Evolutionary conservation across 2,797 vertebrate species (phyloP), one percentile per base, ranked within the genome.

Genomic region (Chelon auratus): DNA sequence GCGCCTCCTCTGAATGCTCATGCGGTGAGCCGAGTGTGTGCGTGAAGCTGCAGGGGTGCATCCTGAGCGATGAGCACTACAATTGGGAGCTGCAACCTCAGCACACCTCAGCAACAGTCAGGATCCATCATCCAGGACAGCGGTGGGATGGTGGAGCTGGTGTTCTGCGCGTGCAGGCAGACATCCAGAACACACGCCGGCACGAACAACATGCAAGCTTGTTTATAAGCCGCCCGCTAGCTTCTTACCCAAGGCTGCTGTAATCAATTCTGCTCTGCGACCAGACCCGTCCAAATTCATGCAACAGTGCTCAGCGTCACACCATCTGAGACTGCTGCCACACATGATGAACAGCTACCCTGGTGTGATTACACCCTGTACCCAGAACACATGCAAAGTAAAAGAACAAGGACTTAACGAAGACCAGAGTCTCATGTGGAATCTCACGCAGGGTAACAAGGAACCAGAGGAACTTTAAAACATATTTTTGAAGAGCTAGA

Each of bases 51-150:
- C 9, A 20, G 42, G 51, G 78, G 65, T 43, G 75, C 75, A 60
- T 77, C 70, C 62, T 86, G 80, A 92, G 78, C 52, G 45, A 91
- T 87, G 77, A 87, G 75, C 37, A 17, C 67, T 43, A 70, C 54
- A 63, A 12, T 55, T 59, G 52, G 64, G 75, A 85, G 83, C 84
- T 87, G 91, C 89, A 89, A 71, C 78, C 80, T 93, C 51, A 57
- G 58, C 64, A 70, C 88, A 71, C 80, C 80, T 93, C 51, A 57
- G 58, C 64, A 70, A 53, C 40, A 69, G 36, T 70, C 83, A 85
- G 75, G 66, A 93, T 94, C 87, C 88, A 93, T 94, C 91, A 92
- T 81, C 70, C 54, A 43, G 57, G 81, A 85, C 87, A 83, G 77
- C 9, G 7, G n/a, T 50, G 62, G 37, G 81, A 78, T 40, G 51